Conservation (phyloP, 2,113 vertebrate species). For the Larimichthys crocea region DNA sequence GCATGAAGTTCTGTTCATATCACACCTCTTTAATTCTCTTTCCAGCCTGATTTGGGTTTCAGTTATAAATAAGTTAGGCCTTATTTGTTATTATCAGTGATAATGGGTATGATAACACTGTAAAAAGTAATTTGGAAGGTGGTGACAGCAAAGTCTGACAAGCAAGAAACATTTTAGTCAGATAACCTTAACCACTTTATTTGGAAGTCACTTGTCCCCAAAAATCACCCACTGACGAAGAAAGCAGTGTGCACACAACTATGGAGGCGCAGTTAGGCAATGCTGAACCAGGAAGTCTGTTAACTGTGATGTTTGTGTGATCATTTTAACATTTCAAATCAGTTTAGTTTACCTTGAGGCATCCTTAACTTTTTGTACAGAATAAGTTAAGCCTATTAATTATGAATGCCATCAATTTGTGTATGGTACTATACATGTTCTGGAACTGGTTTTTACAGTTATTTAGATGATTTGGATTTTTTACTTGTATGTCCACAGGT, state of each 20-base stretch:
- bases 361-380: too few relatives aligned
- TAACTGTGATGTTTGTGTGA: too few relatives aligned
- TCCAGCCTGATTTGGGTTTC: background rate
- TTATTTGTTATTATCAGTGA: background rate
- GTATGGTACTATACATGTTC: too few relatives aligned
- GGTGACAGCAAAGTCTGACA: background rate
- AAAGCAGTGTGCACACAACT: background rate
- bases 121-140: background rate
- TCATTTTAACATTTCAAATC: too few relatives aligned
- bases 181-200: background rate
- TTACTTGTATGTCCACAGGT: background rate
- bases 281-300: background rate
- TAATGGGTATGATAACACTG: background rate
- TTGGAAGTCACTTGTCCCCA: background rate
- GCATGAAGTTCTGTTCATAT: constrained; percentile 6
- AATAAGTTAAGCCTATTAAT: too few relatives aligned
- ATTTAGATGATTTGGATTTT: background rate
- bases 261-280: background rate
- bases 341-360: too few relatives aligned
- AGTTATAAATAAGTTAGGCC: background rate
- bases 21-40: constrained; percentile 17
- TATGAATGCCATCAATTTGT: too few relatives aligned
- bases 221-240: too few relatives aligned
- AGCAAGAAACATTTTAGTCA: background rate
- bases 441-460: background rate